phyloP scores from a whole-genome alignment of 2,888 invertebrate genomes.

The Galeopsomyia nigrocyanea region DNA sequence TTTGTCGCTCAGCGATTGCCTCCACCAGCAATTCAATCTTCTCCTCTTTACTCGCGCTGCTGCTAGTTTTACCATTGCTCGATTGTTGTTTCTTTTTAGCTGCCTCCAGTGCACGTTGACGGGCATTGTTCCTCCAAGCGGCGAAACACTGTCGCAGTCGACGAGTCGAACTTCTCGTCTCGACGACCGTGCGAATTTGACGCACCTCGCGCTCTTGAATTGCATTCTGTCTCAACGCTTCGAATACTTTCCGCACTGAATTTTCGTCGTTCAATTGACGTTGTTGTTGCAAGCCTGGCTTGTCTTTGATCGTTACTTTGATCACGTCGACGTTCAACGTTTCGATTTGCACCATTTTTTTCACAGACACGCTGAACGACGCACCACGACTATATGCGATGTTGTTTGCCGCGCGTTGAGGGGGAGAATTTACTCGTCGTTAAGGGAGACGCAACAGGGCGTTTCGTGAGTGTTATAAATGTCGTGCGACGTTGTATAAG shows the following conservation, averaged over 20 bases:
- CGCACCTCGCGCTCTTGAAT: conserved; percentile 53
- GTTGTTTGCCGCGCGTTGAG: no score
- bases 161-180: conserved; percentile 48
- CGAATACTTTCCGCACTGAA: conserved; percentile 46
- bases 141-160: conserved; percentile 54
- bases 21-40: conserved; percentile 63
- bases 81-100: conserved; percentile 17
- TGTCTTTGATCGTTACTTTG: conserved; percentile 43
- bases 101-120: neutral
- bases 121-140: conserved; percentile 53
- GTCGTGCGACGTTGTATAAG: no score
- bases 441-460: no score
- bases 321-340: conserved; percentile 35
- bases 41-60: conserved; percentile 47
- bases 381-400: no score
- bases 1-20: conserved; percentile 60
- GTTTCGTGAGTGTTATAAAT: no score
- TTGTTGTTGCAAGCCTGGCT: neutral
- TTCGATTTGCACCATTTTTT: conserved; percentile 36
- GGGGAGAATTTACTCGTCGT: no score
- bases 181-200: conserved; percentile 53
- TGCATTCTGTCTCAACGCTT: conserved; percentile 51
- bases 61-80: conserved; percentile 17
- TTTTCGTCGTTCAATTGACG: neutral
- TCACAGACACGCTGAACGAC: no score